Evolutionary conservation across 2,888 invertebrate species (phyloP), one percentile per base, ranked within the genome.

Genomic region (Dexiosoma caninum): DNA sequence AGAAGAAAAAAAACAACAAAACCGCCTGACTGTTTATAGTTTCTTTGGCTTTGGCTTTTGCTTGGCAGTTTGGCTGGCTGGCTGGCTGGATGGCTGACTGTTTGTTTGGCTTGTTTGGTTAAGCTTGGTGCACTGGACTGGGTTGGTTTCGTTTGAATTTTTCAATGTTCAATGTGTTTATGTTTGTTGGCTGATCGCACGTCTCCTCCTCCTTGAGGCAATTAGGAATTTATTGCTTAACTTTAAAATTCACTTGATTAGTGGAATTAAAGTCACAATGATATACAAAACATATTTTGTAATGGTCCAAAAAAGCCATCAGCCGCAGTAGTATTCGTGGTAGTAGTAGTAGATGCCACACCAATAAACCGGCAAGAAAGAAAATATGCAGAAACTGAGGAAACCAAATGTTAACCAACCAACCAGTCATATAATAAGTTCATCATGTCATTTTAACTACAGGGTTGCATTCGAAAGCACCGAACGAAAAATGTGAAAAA

Each of bases 211-310:
- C 64, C 81, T 70, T 32, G 19, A 49, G 82, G 80, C 82, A 79
- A 82, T 82, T 80, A 82, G 80, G 76, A 77, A 82, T 80, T 82
- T 82, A 82, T 80, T 76, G 66, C 77, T 64, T 62, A 76, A 79
- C 79, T 78, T 82, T 69, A 77, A 79, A 80, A 72, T 80, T 64
- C 80, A 82, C 79, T 82, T 82, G 80, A 82, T 82, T 82, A 82
- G 80, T 67, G 57, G 70, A 78, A 74, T 69, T 71, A 69, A 74
- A 75, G 79, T 74, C 59, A 69, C 78, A 72, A 72, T 77, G 77
- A 64, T 70, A 77, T 64, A 77, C 71, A 64, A 66, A 71, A 66
- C 46, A 72, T 71, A 78, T 72, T 78, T 78, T 78, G 57, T 66
- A 66, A 77, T 42, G 62, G 57, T 59, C 32, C 59, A 59, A 57